Evolutionary conservation across 2,888 invertebrate genomes (phyloP).

Genomic region (Eucera pruinosa): DNA sequence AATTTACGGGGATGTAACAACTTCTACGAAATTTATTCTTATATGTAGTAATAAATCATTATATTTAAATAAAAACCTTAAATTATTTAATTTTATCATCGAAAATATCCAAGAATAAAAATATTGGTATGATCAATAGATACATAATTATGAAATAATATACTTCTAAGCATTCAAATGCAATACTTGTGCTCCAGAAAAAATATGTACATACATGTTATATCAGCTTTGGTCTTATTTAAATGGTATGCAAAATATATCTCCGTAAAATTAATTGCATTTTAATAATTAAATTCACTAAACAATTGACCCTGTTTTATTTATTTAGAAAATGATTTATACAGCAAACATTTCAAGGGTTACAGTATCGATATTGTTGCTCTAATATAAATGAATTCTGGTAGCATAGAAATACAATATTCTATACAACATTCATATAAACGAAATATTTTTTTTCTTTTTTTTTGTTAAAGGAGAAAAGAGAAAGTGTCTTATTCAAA

Average conservation of each 20-base stretch:
- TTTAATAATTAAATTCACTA: not conserved
- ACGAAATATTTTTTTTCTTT: not conserved
- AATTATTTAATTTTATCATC: not conserved
- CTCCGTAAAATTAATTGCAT: not conserved
- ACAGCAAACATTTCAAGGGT: not conserved
- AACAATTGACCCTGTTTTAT: not conserved
- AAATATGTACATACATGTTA: no score
- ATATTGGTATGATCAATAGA: no score
- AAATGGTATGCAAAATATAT: not conserved
- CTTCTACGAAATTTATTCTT: no score
- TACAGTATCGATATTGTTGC: constrained; percentile 31
- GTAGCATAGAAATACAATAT: not conserved
- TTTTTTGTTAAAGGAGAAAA: not conserved
- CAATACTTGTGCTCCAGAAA: no score
- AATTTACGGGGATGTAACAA: not conserved
- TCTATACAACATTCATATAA: not conserved
- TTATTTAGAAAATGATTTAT: not conserved
- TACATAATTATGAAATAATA: not conserved
- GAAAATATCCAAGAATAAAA: not conserved
- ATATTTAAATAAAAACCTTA: no score
- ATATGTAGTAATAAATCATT: no score
- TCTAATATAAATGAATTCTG: constrained; percentile 22
- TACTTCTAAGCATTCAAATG: not conserved
- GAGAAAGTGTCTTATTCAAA: not conserved
- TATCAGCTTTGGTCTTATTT: not conserved